Conservation (phyloP, 2,113 vertebrate species). For the Apteryx owenii region DNA sequence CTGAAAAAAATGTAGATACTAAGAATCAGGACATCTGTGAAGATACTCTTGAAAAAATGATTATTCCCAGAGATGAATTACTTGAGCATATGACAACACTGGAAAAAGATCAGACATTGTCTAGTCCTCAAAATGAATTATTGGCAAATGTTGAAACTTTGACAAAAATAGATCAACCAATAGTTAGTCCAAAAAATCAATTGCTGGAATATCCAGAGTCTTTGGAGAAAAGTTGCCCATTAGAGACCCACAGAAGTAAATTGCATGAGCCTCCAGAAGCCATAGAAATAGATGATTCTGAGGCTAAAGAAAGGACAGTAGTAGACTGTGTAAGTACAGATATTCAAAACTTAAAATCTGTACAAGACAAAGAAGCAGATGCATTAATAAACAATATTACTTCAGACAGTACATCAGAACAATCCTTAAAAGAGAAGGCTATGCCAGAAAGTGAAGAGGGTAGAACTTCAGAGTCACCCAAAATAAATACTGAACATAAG, state of each 20-base stretch:
- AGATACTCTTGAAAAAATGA: slow-evolving; percentile 21
- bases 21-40: not conserved
- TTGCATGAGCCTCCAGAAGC: slow-evolving; percentile 24
- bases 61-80: slow-evolving; percentile 35
- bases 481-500: slow-evolving; percentile 44
- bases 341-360: not conserved
- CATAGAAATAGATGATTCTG: not conserved
- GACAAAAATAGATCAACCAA: not conserved
- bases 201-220: slow-evolving; percentile 27
- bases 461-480: not conserved
- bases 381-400: not conserved
- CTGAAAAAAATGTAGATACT: not conserved
- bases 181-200: not conserved
- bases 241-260: not conserved
- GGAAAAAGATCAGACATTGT: not conserved
- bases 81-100: not conserved
- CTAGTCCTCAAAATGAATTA: slow-evolving; percentile 6
- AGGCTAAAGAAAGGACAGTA: slow-evolving; percentile 22
- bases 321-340: not conserved
- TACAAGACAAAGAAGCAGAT: slow-evolving; percentile 48
- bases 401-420: not conserved
- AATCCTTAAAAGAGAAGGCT: slow-evolving; percentile 28
- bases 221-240: slow-evolving; percentile 1
- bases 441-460: slow-evolving; percentile 16
- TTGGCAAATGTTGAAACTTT: not conserved